Base-by-base conservation (phyloP, 2,888 invertebrate species). In the Galerucella calmariensis region DNA sequence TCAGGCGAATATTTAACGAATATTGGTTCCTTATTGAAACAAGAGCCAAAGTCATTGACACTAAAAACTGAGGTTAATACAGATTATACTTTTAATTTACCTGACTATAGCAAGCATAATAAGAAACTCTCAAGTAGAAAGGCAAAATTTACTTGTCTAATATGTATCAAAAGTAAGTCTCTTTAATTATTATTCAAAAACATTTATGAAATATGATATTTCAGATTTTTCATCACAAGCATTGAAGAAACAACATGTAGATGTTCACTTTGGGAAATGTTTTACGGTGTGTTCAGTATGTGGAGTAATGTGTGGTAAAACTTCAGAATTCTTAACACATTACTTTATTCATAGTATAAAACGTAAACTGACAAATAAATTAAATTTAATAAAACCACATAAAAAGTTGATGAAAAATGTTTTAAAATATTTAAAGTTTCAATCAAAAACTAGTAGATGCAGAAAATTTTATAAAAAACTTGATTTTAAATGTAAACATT, bases 341-440 rank as follows among this genome's bases (percentile, higher is more conserved):
- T 44, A 62, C 35, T 62, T 62, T 10, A 62, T 41, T 41, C 62
- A 62, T 62, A 35, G 62, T 12, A n/a, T 62, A 62, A 62, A 62
- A 62, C 16, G 11, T 10, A 27, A 62, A 62, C 9, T 14, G 5
- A 62, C 27, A 14, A 62, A 62, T n/a, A 41, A n/a, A 41, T 41
- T 41, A 41, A 14, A 27, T 35, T 16, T 10, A 3, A 62, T 41
- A n/a, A 62, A 41, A 9, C 27, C 59, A 51, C 6, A 6, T n/a
- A 51, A 5, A 51, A 51, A 51, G 14, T 51, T 51, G 6, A 8
- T 2, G 1, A n/a, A 51, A 24, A 20, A 59, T 59, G 35, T 62
- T 62, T 14, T n/a, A 62, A 62, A 41, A n/a, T 0, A 10, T 14
- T 62, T 62, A 44, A 62, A 62, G 2, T 41, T 62, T 14, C 12